Evolutionary conservation across 1,140 invertebrate species (phyloP).

Genomic region (Stenopsyche tienmushanensis): DNA sequence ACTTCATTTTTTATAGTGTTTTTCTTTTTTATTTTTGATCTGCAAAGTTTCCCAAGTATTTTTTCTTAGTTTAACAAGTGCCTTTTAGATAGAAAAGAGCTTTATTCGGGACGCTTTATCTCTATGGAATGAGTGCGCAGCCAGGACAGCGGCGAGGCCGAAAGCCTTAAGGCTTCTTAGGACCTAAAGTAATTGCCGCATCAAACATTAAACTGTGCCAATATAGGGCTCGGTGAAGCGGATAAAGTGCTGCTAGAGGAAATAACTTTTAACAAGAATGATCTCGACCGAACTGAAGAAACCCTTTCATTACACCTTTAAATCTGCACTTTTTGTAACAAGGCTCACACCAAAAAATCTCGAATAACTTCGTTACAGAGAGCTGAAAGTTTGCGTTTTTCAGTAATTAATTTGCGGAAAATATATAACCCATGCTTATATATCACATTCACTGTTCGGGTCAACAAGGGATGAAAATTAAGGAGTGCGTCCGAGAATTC

Average conservation of each 20-base stretch:
- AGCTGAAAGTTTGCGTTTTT: too few relatives aligned
- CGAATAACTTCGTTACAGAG: too few relatives aligned
- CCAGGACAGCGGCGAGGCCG: not conserved
- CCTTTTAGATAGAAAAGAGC: not conserved
- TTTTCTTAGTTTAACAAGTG: not conserved
- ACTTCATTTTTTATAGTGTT: constrained; percentile 8
- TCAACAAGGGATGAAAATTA: not conserved
- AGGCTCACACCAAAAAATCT: too few relatives aligned
- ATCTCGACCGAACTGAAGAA: not conserved
- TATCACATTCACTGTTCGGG: not conserved
- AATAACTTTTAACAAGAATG: constrained; percentile 22
- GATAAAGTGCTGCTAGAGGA: constrained; percentile 14
- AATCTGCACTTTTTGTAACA: too few relatives aligned
- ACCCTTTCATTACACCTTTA: constrained; percentile 19
- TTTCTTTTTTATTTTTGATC: too few relatives aligned
- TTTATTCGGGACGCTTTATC: not conserved
- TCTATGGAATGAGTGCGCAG: not conserved
- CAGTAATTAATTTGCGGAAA: too few relatives aligned
- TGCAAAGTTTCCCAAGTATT: constrained; percentile 11
- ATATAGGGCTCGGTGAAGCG: constrained; percentile 3
- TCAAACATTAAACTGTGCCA: constrained; percentile 23
- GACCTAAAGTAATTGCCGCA: constrained; percentile 23
- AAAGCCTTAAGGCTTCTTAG: constrained; percentile 4
- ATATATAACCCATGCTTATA: not conserved
- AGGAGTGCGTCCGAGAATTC: not conserved